Base-by-base conservation (phyloP, 2,113 vertebrate genomes). In the Setophaga coronata region DNA sequence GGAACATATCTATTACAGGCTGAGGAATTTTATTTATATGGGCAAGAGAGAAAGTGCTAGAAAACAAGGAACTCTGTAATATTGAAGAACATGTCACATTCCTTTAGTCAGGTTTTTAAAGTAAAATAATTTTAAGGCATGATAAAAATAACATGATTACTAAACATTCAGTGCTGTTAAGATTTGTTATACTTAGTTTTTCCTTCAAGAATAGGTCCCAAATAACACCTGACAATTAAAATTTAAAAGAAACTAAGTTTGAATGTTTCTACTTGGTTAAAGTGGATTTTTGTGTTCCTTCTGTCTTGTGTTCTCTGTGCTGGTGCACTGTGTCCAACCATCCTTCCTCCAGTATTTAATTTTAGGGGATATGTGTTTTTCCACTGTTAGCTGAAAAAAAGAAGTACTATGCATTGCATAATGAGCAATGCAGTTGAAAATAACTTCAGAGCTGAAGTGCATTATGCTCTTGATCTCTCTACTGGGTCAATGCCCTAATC, bases 271-370 rank as follows among this genome's bases (percentile, higher is more conserved):
- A 88, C 95, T 97, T 96, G 92, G 97, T 98, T 98, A 95, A 97
- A 97, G 98, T 98, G 98, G 98, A 98, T 98, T 98, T 98, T 98
- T 98, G 98, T 98, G 98, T 98, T 98, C 95, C 97, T 98, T 98
- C 96, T 98, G 98, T 98, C 97, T 97, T 97, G 97, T 98, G 96
- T 85, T 97, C 95, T 98, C 95, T 95, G 97, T 98, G 98, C 98
- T 98, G 97, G 98, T 97, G 97, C 97, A 45, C 97, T 98, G 98
- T 98, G 97, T 98, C 98, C 98, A 98, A 97, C 97, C 98, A 98
- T 98, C 97, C 98, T 98, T 98, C 98, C 95, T 98, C 97, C 82
- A 18, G 77, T 95, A 95, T 91, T 96, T 96, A 91, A 96, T 98
- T 97, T 97, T 92, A 97, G 69, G 96, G 95, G 82, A 67, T 89